Conservation (phyloP, 2,888 invertebrate species). For the Andrena minutula region DNA sequence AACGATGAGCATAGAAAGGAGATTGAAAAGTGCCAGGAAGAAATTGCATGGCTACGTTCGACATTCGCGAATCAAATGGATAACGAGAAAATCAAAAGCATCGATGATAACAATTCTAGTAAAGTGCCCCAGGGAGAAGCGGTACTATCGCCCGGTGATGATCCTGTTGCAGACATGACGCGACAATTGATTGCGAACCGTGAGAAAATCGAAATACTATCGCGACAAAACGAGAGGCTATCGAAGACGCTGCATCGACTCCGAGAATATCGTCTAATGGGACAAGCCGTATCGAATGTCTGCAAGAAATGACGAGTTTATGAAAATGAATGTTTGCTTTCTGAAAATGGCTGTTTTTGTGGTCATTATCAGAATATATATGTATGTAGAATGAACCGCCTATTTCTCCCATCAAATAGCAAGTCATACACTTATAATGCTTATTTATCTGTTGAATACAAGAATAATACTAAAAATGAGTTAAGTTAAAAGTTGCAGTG, state of each 20-base stretch:
- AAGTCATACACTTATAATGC: no score
- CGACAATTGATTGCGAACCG: constrained; percentile 69
- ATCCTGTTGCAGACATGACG: constrained; percentile 72
- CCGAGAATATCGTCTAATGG: constrained; percentile 60
- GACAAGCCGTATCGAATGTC: constrained; percentile 38
- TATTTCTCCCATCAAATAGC: no score
- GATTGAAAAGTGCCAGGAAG: constrained; percentile 12
- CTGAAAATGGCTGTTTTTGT: neutral
- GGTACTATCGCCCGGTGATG: constrained; percentile 58
- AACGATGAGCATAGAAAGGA: constrained; percentile 21
- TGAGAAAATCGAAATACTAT: constrained; percentile 67
- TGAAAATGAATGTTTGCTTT: constrained; percentile 20
- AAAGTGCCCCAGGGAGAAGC: constrained; percentile 42
- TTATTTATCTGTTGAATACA: no score
- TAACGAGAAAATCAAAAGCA: neutral
- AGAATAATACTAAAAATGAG: no score
- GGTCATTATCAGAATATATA: no score
- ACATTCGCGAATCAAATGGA: neutral
- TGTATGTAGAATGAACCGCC: no score
- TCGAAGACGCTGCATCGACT: constrained; percentile 61
- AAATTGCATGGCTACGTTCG: constrained; percentile 19
- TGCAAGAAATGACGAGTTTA: constrained; percentile 47
- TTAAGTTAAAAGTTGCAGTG: no score
- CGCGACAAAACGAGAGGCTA: constrained; percentile 72
- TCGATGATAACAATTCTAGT: constrained; percentile 19